These are phyloP conservation scores for Sebastiscus albofasciatus DNA, from an alignment of 2,797 vertebrate genomes.

Conservation along the genomic window DNA sequence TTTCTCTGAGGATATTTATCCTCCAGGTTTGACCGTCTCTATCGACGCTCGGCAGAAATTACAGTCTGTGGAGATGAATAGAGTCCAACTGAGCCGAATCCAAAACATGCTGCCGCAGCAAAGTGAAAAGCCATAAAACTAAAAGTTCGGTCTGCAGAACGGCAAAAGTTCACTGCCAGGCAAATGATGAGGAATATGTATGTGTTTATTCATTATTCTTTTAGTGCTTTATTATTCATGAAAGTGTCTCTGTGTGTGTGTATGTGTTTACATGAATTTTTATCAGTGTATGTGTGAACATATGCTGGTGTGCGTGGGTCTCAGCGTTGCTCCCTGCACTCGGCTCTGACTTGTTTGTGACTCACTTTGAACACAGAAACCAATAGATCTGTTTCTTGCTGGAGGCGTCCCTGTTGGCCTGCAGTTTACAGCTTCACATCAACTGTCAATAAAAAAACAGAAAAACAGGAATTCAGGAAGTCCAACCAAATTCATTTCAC, in stretches of 20 bases:
- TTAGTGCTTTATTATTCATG: background rate
- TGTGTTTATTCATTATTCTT: background rate
- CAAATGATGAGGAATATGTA: background rate
- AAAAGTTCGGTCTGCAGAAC: background rate
- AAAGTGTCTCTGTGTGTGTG: background rate
- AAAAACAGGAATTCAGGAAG: background rate
- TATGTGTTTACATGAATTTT: background rate
- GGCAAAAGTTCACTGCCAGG: background rate
- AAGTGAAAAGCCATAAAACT: background rate
- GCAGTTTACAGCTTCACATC: background rate
- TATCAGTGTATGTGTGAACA: background rate
- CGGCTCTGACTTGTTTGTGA: background rate
- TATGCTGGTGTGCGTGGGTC: background rate
- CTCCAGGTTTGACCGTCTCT: background rate
- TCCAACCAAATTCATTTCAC: background rate
- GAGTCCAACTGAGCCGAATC: background rate
- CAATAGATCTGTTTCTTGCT: background rate
- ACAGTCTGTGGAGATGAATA: background rate
- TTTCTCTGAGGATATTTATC: background rate
- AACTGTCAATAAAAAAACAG: background rate
- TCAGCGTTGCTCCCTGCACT: background rate
- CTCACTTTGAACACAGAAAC: background rate
- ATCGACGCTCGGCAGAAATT: background rate
- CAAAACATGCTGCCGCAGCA: conserved; percentile 13
- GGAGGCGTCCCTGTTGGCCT: background rate